Conservation (phyloP, 2,113 vertebrate genomes). For the Brachionichthys hirsutus region DNA sequence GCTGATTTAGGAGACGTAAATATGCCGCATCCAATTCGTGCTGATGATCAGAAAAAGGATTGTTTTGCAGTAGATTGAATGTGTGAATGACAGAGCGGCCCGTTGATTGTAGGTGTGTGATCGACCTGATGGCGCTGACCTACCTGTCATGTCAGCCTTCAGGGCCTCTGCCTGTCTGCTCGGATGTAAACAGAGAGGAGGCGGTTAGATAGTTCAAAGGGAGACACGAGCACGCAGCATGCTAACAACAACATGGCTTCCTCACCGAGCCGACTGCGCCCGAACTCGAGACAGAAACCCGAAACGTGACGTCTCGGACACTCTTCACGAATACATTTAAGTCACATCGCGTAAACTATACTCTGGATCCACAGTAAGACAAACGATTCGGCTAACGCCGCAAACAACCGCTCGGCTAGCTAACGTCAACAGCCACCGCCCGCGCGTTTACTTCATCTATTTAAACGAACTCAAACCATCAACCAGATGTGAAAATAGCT, state of each 20-base stretch:
- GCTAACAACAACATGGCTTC: not conserved
- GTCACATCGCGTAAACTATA: too few relatives aligned
- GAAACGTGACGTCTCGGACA: not conserved
- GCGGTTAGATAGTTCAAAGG: constrained; percentile 25
- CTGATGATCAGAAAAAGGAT: too few relatives aligned
- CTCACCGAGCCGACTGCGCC: too few relatives aligned
- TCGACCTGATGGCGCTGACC: not conserved
- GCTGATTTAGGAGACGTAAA: too few relatives aligned
- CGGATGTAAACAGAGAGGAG: constrained; percentile 55
- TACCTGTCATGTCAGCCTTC: constrained; percentile 99
- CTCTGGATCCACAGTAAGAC: too few relatives aligned
- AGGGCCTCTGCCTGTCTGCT: constrained; percentile 99
- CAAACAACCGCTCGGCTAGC: not conserved
- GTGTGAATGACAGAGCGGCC: too few relatives aligned
- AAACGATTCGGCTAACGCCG: not conserved
- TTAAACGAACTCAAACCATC: too few relatives aligned
- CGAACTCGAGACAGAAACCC: too few relatives aligned
- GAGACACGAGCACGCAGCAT: not conserved
- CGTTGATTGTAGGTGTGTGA: not conserved
- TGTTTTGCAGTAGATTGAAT: too few relatives aligned
- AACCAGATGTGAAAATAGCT: not conserved
- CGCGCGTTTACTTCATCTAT: too few relatives aligned
- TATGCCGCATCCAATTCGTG: too few relatives aligned
- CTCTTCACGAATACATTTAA: too few relatives aligned
- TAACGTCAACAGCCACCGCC: not conserved